Evolutionary conservation across 2,797 vertebrate genomes (phyloP), one percentile per base, ranked within the genome.

Genomic region (Melanotaenia nigrans): DNA sequence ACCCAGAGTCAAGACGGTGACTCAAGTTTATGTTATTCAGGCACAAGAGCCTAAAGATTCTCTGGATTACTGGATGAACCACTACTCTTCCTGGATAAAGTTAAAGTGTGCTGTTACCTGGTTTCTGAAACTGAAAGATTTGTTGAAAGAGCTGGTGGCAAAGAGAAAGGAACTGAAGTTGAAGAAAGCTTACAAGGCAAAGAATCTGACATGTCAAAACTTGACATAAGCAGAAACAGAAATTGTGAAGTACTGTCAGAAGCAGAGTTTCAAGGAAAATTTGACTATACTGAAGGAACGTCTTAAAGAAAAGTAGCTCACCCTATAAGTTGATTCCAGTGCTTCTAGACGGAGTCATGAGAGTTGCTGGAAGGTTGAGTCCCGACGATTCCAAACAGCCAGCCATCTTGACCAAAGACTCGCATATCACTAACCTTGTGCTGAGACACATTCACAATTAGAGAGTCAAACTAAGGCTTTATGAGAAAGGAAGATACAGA

Each of bases 311-410:
- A 77, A 60, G 25, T 45, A 77, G 60, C 18, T 5, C 25, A 28
- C 25, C 25, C 25, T 28, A 28, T 28, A 78, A 68, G 69, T 7
- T 79, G n/a, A 78, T 62, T 59, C 78, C 78, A 62, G 51, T 77
- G 2, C 32, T 78, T 5, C 59, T 74, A 68, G 65, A 76, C 6
- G 58, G 65, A 74, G 7, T 83, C 8, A 71, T 79, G 9, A 67
- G 65, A 38, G 72, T 79, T 12, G 61, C 72, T 3, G 64, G 71
- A 36, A 75, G 75, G 38, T 51, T 82, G 40, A 73, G 56, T 20
- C 68, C 73, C 1, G 73, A 77, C 2, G 51, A 81, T 1, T 58
- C 28, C 2, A 85, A 74, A 1, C 73, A 85, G 22, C 76, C 30
- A 32, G 61, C 32, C 3, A 78, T 79, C 30, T 42, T 79, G 32